These are phyloP conservation scores for Takifugu rubripes DNA, from an alignment of 2,797 vertebrate genomes.

Conservation along the genomic window DNA sequence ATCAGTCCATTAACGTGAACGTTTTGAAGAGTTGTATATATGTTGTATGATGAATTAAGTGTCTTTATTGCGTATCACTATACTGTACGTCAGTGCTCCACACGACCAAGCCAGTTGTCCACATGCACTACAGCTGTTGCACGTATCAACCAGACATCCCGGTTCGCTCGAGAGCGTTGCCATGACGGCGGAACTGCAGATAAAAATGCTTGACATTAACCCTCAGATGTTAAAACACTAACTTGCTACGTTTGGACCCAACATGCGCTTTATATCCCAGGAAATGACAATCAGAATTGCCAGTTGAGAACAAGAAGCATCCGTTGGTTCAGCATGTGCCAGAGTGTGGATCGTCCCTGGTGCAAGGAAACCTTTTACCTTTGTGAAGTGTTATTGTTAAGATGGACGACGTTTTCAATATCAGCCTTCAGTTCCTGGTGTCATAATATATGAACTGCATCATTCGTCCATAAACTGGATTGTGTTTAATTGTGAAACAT, in stretches of 20 bases:
- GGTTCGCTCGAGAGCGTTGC: constrained; percentile 55
- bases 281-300: constrained; percentile 74
- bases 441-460: constrained; percentile 18
- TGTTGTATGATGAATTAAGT: constrained; percentile 68
- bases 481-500: constrained; percentile 30
- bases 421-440: constrained; percentile 16
- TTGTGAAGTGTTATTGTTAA: constrained; percentile 26
- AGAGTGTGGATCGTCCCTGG: constrained; percentile 49
- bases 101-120: constrained; percentile 64
- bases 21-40: constrained; percentile 75
- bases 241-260: constrained; percentile 58
- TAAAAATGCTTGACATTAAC: constrained; percentile 37
- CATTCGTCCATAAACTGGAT: constrained; percentile 45
- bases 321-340: constrained; percentile 42
- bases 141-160: constrained; percentile 46
- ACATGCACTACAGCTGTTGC: constrained; percentile 64
- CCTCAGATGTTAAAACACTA: constrained; percentile 27
- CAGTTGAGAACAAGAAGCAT: constrained; percentile 49
- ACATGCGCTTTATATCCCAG: constrained; percentile 70
- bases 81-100: constrained; percentile 63
- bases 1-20: constrained; percentile 46
- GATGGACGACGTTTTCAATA: constrained; percentile 25
- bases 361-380: constrained; percentile 24
- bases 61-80: constrained; percentile 69
- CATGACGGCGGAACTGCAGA: constrained; percentile 17